Percentiles rank a stretch among this genome's conserved stretches.
phyloP scores from a whole-genome alignment of 2,888 invertebrate species.

The Trissonchulus sp. region DNA sequence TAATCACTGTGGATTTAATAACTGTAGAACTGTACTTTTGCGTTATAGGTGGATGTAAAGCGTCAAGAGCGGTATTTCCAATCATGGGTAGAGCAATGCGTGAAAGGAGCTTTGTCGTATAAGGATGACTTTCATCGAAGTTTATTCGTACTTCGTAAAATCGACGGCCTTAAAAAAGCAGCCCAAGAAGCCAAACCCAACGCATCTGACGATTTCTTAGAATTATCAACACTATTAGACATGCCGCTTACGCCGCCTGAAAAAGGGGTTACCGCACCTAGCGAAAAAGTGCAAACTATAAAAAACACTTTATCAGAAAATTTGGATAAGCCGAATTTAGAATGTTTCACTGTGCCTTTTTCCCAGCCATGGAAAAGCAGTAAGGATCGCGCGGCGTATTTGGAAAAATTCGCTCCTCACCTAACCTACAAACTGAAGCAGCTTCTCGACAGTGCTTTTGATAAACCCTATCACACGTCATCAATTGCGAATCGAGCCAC shows the following conservation, averaged over 20 bases:
- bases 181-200: neutral
- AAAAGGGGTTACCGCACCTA: neutral
- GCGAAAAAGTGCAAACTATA: neutral
- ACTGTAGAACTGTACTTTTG: too few relatives aligned
- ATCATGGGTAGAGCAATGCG: constrained; percentile 6
- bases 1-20: too few relatives aligned
- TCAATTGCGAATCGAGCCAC: neutral
- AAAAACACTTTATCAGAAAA: constrained; percentile 17
- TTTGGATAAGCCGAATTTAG: constrained; percentile 22
- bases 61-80: constrained; percentile 25
- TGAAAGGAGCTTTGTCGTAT: neutral
- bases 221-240: too few relatives aligned
- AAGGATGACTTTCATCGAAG: neutral
- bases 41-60: constrained; percentile 27
- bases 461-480: neutral
- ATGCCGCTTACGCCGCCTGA: neutral
- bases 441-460: constrained; percentile 22
- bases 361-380: neutral
- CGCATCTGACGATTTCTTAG: too few relatives aligned
- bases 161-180: constrained; percentile 21
- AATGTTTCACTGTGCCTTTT: neutral
- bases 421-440: constrained; percentile 30
- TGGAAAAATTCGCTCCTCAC: constrained; percentile 25
- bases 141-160: constrained; percentile 21
- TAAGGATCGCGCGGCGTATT: constrained; percentile 20